Conservation (phyloP, 2,888 invertebrate species). For the Endomychus coccineus region DNA sequence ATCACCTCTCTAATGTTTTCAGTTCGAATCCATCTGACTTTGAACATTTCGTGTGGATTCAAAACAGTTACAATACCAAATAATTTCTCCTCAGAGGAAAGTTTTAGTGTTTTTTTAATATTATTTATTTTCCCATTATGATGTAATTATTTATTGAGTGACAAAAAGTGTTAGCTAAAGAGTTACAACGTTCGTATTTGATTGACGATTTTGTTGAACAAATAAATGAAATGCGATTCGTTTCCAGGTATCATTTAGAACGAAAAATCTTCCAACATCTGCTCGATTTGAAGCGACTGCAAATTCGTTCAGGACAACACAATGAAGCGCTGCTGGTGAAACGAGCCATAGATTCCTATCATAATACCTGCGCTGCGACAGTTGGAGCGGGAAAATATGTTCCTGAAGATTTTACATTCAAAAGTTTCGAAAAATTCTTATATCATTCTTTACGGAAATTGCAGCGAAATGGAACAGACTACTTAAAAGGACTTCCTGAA, state of each 20-base stretch:
- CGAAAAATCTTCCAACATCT: conserved; percentile 89
- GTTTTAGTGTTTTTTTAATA: no score
- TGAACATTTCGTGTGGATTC: no score
- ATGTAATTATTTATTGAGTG: no score
- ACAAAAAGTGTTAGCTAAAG: no score
- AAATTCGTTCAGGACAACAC: conserved; percentile 82
- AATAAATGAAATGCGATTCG: no score
- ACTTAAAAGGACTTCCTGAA: conserved; percentile 46
- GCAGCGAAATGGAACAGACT: conserved; percentile 62
- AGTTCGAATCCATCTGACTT: no score
- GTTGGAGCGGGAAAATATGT: conserved; percentile 59
- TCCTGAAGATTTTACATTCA: conserved; percentile 61
- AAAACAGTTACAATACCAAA: no score
- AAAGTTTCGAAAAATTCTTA: conserved; percentile 79
- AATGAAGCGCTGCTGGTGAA: conserved; percentile 85
- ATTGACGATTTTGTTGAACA: no score
- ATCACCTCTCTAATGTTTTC: no score
- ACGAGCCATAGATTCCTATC: conserved; percentile 76
- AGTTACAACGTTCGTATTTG: no score
- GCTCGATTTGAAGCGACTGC: conserved; percentile 82
- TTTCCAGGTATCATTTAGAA: conserved; percentile 76
- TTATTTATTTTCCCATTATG: no score
- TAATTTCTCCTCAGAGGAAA: no score
- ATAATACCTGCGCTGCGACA: conserved; percentile 63
- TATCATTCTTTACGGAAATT: conserved; percentile 77